Percentiles rank a stretch among this genome's conserved stretches.
Conservation (phyloP, 2,888 invertebrate genomes). For the Xanthia icteritia region DNA sequence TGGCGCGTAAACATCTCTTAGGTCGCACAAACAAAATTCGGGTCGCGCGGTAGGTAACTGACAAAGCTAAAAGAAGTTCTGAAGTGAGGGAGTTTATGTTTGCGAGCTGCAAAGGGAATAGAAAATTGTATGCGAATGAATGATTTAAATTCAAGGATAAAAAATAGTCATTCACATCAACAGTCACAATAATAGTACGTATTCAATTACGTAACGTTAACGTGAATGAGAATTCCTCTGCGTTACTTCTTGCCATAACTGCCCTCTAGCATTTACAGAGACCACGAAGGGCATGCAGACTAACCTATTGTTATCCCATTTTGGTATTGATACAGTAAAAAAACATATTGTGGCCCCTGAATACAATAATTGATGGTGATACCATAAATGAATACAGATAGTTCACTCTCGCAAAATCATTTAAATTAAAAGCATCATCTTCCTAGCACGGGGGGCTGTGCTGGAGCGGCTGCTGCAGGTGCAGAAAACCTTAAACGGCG, state of each 20-base stretch:
- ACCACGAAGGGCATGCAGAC: too few species aligned
- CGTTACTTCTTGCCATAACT: background rate
- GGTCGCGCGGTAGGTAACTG: conserved; percentile 49
- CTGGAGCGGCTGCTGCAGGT: too few species aligned
- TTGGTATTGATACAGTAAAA: background rate
- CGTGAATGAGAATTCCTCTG: background rate
- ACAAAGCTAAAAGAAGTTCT: conserved; percentile 51
- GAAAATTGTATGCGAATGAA: conserved; percentile 22
- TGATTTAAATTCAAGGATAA: conserved; percentile 11
- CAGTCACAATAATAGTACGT: background rate
- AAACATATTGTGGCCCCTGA: background rate
- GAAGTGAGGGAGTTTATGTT: conserved; percentile 39
- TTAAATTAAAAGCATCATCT: too few species aligned
- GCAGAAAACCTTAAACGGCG: too few species aligned
- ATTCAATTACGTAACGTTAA: background rate
- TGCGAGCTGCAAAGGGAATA: conserved; percentile 33
- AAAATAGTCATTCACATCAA: background rate
- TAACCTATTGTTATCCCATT: background rate
- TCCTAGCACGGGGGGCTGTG: too few species aligned
- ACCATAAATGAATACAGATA: too few species aligned
- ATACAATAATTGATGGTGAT: background rate
- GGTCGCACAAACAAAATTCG: conserved; percentile 62
- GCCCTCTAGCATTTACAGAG: background rate
- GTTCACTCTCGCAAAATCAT: too few species aligned
- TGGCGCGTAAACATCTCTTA: conserved; percentile 52